A percentile compares a stretch with the other conserved stretches of the same genome.
Conservation (phyloP, 2,888 invertebrate species). For the Neoscelio sp. region DNA sequence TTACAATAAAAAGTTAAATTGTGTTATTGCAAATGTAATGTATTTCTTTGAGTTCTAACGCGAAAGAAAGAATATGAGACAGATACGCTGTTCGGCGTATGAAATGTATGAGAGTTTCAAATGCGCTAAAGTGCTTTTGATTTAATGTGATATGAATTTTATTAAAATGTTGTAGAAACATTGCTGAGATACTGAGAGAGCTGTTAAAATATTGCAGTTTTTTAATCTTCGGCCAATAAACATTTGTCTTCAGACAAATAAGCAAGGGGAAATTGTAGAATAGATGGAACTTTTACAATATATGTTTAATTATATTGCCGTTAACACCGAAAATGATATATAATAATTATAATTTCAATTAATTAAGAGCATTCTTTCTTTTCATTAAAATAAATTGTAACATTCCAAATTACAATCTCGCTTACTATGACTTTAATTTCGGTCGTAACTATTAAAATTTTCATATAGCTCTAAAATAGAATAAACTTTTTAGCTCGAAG, state of each 20-base stretch:
- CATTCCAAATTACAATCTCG: no score
- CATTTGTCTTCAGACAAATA: background rate
- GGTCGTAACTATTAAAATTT: no score
- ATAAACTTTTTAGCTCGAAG: no score
- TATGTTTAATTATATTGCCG: no score
- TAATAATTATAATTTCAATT: no score
- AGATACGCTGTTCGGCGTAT: background rate
- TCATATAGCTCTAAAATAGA: no score
- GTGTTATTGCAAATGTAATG: constrained; percentile 15
- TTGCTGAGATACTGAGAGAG: background rate
- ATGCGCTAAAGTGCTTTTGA: background rate
- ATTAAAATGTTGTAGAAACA: background rate
- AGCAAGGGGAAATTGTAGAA: background rate
- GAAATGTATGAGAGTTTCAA: background rate
- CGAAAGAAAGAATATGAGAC: background rate
- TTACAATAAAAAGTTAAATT: constrained; percentile 21
- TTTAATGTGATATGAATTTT: background rate
- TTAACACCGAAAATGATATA: no score
- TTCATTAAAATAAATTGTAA: no score
- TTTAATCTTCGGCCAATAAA: background rate
- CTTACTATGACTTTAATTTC: no score
- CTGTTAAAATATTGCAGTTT: constrained; percentile 1
- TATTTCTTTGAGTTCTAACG: constrained; percentile 17
- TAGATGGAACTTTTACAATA: no score
- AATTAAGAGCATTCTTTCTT: no score